Evolutionary conservation across 2,113 vertebrate species (phyloP), one percentile per base, ranked within the genome.

Genomic region (Xiphophorus maculatus): DNA sequence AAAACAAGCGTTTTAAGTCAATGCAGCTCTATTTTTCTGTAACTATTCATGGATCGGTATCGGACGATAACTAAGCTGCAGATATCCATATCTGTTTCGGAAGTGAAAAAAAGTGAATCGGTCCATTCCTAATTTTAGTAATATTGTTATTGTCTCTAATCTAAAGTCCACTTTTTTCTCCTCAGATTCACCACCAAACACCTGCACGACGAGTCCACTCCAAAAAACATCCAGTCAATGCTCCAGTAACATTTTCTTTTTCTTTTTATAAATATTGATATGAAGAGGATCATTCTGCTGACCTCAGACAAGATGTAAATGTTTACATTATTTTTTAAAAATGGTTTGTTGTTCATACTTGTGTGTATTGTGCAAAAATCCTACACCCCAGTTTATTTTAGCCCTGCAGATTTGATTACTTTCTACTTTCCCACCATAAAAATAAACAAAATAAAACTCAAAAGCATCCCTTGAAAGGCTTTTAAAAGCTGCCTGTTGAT

Each of bases 321-420:
- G 97, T 99, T 99, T 98, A 99, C 97, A 98, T 97, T 97, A 98
- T 98, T 99, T 99, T 98, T 97, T 79, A 87, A 42, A 42, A 37
- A 37, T 11, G 94, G 95, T 95, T 96, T 93, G 94, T 93, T 98
- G 96, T 98, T 97, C 94, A 97, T 97, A 97, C 96, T 96, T 93
- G 93, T 96, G 95, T 96, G 89, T 87, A 80, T 87, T 82, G 27
- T 84, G 82, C 82, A 84, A 84, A 42, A 87, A 86, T 88, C 85
- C 73, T 85, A 90, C 90, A 87, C 94, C 95, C 92, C 92, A 93
- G 92, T 86, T 92, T 94, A 93, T 92, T 94, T 90, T 96, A 7
- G 94, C 90, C 92, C 77, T 84, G 92, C 89, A 82, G 79, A 82
- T 86, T 83, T 73, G 86, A 48, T 42, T 90, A 91, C 85, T 80